phyloP scores from a whole-genome alignment of 2,113 vertebrate species.

The human region DNA sequence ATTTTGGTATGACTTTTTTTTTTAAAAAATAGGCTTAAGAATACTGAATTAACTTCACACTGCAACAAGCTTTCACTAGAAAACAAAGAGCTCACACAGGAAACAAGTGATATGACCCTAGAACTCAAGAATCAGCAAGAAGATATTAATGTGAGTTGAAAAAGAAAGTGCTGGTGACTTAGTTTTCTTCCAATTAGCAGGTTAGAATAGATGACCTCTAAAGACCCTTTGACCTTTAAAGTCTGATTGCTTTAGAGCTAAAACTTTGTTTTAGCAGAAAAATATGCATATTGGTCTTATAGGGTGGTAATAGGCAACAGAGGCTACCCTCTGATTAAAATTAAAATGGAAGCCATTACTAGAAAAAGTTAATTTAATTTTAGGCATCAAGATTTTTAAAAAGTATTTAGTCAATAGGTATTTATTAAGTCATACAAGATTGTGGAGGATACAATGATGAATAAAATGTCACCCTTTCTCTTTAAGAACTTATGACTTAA shows the following conservation, averaged over 20 bases:
- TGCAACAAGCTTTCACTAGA: slow-evolving; percentile 85
- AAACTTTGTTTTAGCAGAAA: slow-evolving; percentile 55
- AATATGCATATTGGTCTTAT: not conserved
- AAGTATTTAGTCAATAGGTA: not conserved
- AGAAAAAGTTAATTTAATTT: slow-evolving; percentile 43
- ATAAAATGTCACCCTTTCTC: slow-evolving; percentile 14
- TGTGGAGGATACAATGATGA: slow-evolving; percentile 1
- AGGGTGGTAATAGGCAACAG: slow-evolving; percentile 3
- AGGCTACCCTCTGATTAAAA: not conserved
- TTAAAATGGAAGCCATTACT: not conserved
- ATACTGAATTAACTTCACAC: slow-evolving; percentile 81
- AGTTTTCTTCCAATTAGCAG: slow-evolving; percentile 21
- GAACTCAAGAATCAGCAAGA: slow-evolving; percentile 84
- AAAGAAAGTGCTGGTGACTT: slow-evolving; percentile 50
- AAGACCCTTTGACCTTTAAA: slow-evolving; percentile 10
- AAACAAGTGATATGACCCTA: slow-evolving; percentile 78
- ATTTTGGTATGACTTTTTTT: slow-evolving; percentile 40
- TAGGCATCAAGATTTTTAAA: slow-evolving; percentile 28
- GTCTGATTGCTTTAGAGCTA: slow-evolving; percentile 27
- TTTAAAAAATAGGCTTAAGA: slow-evolving; percentile 83
- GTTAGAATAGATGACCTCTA: slow-evolving; percentile 27
- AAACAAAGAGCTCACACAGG: slow-evolving; percentile 84
- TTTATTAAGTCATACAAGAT: slow-evolving; percentile 25
- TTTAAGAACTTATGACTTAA: slow-evolving; percentile 9
- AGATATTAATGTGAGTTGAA: slow-evolving; percentile 84